phyloP scores from a whole-genome alignment of 2,113 vertebrate species.

The Misgurnus anguillicaudatus region DNA sequence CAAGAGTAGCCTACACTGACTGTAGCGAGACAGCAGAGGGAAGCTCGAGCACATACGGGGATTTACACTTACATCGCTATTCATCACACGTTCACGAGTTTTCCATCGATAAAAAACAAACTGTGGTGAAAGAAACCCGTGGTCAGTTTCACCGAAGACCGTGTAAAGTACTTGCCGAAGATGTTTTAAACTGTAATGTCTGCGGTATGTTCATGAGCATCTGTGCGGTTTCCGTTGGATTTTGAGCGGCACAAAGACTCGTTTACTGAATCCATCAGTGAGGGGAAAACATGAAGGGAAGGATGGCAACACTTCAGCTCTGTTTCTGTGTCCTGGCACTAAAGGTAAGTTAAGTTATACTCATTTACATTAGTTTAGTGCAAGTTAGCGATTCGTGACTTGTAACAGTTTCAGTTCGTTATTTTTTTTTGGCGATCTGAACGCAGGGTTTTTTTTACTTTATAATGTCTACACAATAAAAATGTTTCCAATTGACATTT shows the following conservation, averaged over 20 bases:
- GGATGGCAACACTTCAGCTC: slow-evolving; percentile 59
- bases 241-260: slow-evolving; percentile 25
- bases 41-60: neutral
- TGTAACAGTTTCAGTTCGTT: too few relatives aligned
- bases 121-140: neutral
- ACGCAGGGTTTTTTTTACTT: too few relatives aligned
- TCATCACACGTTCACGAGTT: neutral
- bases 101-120: neutral
- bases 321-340: slow-evolving; percentile 64
- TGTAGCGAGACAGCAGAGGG: neutral
- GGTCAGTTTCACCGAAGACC: neutral
- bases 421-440: too few relatives aligned
- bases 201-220: slow-evolving; percentile 8
- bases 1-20: neutral
- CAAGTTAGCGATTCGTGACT: too few relatives aligned
- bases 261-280: neutral
- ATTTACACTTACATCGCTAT: neutral
- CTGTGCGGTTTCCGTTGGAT: neutral
- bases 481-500: too few relatives aligned
- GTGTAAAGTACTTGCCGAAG: neutral
- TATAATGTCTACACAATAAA: too few relatives aligned
- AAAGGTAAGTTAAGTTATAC: slow-evolving; percentile 65
- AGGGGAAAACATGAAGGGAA: slow-evolving; percentile 48
- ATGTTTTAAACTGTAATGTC: neutral
- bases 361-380: too few relatives aligned